A percentile compares a stretch with the other conserved stretches of the same genome.
Evolutionary conservation across 2,888 invertebrate genomes (phyloP).

Genomic region (Fissipunctia ypsillon): DNA sequence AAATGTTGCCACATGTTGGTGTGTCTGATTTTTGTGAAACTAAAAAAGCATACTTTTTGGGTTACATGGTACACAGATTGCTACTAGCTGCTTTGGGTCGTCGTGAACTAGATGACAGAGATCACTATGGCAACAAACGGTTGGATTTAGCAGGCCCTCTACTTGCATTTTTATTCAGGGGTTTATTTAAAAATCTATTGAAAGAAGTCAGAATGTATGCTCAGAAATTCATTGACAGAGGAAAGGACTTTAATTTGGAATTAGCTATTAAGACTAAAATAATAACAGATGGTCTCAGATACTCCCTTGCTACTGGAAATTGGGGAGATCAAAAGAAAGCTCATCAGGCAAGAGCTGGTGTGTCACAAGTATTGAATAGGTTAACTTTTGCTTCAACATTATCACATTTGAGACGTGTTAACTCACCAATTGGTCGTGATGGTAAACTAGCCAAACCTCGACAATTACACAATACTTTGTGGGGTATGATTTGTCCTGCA

Average conservation of each 20-base stretch:
- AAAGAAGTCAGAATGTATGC: slow-evolving; percentile 99
- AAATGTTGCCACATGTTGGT: slow-evolving; percentile 99
- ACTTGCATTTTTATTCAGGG: slow-evolving; percentile 98
- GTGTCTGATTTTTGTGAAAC: slow-evolving; percentile 99
- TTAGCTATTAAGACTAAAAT: slow-evolving; percentile 99
- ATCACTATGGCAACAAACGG: slow-evolving; percentile 99
- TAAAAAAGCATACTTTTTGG: slow-evolving; percentile 99
- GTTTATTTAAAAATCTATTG: slow-evolving; percentile 98
- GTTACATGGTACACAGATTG: slow-evolving; percentile 99
- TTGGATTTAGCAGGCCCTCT: slow-evolving; percentile 99
- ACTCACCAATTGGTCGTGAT: slow-evolving; percentile 99
- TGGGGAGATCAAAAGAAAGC: slow-evolving; percentile 99
- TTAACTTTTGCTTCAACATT: slow-evolving; percentile 99
- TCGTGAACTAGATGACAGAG: slow-evolving; percentile 99
- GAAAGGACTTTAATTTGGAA: slow-evolving; percentile 99
- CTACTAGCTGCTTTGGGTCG: slow-evolving; percentile 98
- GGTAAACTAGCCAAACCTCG: slow-evolving; percentile 99
- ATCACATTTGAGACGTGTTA: slow-evolving; percentile 99
- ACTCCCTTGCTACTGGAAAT: slow-evolving; percentile 99
- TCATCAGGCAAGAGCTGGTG: slow-evolving; percentile 99
- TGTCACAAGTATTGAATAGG: slow-evolving; percentile 99
- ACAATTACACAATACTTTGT: slow-evolving; percentile 99
- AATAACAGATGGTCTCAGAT: slow-evolving; percentile 99
- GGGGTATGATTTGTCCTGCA: slow-evolving; percentile 99
- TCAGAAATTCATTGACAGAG: slow-evolving; percentile 99